Percentiles rank a stretch among this genome's conserved stretches.
Evolutionary conservation across 1,140 invertebrate genomes (phyloP).

Genomic region (Aplysia californica): DNA sequence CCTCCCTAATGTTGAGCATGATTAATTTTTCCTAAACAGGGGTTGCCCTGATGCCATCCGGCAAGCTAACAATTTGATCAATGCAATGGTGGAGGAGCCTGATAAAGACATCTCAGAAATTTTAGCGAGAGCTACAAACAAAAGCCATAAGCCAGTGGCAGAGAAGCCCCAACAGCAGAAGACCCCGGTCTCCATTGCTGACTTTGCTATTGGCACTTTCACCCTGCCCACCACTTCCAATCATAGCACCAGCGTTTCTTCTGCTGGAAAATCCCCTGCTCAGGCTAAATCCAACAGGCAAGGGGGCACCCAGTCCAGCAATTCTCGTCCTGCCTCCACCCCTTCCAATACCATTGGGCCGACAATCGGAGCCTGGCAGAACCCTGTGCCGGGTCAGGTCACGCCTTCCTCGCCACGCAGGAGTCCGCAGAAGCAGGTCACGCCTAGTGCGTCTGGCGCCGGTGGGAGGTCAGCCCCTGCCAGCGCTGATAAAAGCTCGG

Average conservation of each 20-base stretch:
- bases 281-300: slow-evolving; percentile 8
- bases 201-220: slow-evolving; percentile 40
- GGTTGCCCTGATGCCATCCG: slow-evolving; percentile 91
- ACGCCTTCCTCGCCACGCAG: slow-evolving; percentile 34
- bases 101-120: slow-evolving; percentile 91
- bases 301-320: not conserved
- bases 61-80: slow-evolving; percentile 88
- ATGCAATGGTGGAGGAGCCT: slow-evolving; percentile 89
- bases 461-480: not conserved
- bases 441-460: not conserved
- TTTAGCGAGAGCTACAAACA: slow-evolving; percentile 69
- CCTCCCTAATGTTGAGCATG: no score
- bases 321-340: not conserved
- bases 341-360: not conserved
- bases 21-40: no score
- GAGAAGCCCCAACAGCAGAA: slow-evolving; percentile 29
- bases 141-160: slow-evolving; percentile 57
- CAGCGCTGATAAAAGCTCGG: slow-evolving; percentile 22
- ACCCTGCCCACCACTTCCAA: slow-evolving; percentile 30
- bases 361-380: slow-evolving; percentile 25
- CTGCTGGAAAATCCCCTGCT: slow-evolving; percentile 37
- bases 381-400: slow-evolving; percentile 19
- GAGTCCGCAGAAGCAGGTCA: slow-evolving; percentile 41
- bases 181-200: slow-evolving; percentile 26
- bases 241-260: slow-evolving; percentile 72